A percentile compares a stretch with the other conserved stretches of the same genome.
Conservation (phyloP, 2,113 vertebrate genomes). For the Lagopus leucura region DNA sequence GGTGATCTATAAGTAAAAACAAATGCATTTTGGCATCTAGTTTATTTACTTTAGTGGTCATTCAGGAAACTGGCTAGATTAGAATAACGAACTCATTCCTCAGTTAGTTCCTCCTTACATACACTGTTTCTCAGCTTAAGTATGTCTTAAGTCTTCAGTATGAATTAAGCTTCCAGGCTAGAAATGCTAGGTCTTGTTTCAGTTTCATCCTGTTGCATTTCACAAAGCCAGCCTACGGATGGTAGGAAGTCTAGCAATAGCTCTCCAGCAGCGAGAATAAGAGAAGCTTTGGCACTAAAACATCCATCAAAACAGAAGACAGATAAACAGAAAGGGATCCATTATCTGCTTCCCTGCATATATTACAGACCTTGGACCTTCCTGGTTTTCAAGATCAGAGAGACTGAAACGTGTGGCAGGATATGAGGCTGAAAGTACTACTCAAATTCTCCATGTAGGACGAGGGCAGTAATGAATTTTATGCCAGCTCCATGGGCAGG, state of each 20-base stretch:
- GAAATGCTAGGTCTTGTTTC: not conserved
- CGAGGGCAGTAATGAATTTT: not conserved
- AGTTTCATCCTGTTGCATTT: not conserved
- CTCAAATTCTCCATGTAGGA: slow-evolving; percentile 33
- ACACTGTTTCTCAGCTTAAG: not conserved
- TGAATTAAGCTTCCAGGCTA: not conserved
- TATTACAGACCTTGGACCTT: slow-evolving; percentile 42
- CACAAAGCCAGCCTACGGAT: not conserved
- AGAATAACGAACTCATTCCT: not conserved
- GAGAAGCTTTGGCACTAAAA: not conserved
- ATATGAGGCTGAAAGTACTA: not conserved
- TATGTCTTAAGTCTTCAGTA: too few relatives aligned
- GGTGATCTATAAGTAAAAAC: not conserved
- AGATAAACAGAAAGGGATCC: slow-evolving; percentile 46
- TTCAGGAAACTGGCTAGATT: not conserved
- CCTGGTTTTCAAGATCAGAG: slow-evolving; percentile 50
- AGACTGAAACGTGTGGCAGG: slow-evolving; percentile 20
- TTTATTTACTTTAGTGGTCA: not conserved
- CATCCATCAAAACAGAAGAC: slow-evolving; percentile 33
- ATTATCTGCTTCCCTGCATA: slow-evolving; percentile 29
- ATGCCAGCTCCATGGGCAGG: slow-evolving; percentile 41
- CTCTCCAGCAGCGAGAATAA: not conserved
- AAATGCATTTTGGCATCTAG: not conserved
- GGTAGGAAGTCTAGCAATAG: not conserved
- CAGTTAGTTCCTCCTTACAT: not conserved